Conservation (phyloP, 2,888 invertebrate genomes). For the Phyllotreta striolata region DNA sequence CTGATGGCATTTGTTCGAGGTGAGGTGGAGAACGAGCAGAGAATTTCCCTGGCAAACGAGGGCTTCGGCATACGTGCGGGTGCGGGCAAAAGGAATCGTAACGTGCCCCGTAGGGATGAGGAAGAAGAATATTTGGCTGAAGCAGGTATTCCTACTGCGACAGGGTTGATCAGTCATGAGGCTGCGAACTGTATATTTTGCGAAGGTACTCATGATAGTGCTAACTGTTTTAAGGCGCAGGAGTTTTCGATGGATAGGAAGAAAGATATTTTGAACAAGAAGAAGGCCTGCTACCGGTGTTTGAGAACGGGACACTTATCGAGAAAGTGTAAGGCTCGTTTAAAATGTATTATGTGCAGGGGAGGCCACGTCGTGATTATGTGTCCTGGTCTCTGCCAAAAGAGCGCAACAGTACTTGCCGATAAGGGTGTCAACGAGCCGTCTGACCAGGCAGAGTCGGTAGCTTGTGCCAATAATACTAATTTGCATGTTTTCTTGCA, state of each 20-base stretch:
- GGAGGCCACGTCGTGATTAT: too few relatives aligned
- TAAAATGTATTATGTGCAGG: too few relatives aligned
- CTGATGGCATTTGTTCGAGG: conserved; percentile 37
- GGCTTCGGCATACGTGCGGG: too few relatives aligned
- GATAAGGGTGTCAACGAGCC: too few relatives aligned
- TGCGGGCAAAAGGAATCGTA: conserved; percentile 1
- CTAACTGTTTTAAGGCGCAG: conserved; percentile 7
- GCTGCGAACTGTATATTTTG: neutral
- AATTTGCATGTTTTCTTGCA: too few relatives aligned
- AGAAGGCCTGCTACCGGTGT: neutral
- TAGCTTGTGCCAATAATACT: too few relatives aligned
- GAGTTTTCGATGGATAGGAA: neutral
- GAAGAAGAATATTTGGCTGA: neutral
- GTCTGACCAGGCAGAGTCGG: too few relatives aligned
- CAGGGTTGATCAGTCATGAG: conserved; percentile 1
- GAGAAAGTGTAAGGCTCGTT: too few relatives aligned
- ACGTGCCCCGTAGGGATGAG: neutral
- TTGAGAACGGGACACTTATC: too few relatives aligned
- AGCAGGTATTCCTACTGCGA: neutral
- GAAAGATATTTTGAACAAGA: conserved; percentile 1
- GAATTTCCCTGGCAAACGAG: conserved; percentile 33
- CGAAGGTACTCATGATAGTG: neutral
- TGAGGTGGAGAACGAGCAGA: conserved; percentile 43
- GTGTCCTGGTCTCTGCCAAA: too few relatives aligned
- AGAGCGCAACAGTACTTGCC: too few relatives aligned